Conservation (phyloP, 1,140 invertebrate species). For the Ceratitis capitata region DNA sequence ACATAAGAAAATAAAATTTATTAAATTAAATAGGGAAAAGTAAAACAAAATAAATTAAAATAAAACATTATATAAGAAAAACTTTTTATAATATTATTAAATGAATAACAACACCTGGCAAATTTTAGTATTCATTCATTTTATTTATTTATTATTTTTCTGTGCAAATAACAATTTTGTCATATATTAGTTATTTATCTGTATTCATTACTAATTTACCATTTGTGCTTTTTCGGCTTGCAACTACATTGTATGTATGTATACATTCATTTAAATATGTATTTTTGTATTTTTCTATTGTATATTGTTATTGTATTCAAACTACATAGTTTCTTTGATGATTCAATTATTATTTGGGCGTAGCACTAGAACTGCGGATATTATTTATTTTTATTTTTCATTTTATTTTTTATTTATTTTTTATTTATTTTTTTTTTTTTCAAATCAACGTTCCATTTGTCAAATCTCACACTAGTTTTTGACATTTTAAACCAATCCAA, state of each 20-base stretch:
- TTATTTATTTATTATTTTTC: slow-evolving; percentile 27
- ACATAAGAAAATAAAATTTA: background rate
- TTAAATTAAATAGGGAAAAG: background rate
- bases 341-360: no score
- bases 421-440: no score
- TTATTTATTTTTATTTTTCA: no score
- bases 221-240: slow-evolving; percentile 20
- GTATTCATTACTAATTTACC: slow-evolving; percentile 17
- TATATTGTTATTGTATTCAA: background rate
- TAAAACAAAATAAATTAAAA: background rate
- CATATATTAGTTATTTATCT: slow-evolving; percentile 33
- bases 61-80: background rate
- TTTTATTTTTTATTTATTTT: no score
- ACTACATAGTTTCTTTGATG: background rate
- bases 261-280: background rate
- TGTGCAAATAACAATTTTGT: slow-evolving; percentile 42
- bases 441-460: no score
- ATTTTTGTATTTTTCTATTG: background rate
- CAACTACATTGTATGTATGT: background rate
- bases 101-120: background rate
- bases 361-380: no score
- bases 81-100: no score
- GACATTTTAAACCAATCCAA: no score
- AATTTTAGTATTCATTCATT: slow-evolving; percentile 3
- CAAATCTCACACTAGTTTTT: no score